phyloP scores from a whole-genome alignment of 2,113 vertebrate genomes.

The Cygnus buccinator region DNA sequence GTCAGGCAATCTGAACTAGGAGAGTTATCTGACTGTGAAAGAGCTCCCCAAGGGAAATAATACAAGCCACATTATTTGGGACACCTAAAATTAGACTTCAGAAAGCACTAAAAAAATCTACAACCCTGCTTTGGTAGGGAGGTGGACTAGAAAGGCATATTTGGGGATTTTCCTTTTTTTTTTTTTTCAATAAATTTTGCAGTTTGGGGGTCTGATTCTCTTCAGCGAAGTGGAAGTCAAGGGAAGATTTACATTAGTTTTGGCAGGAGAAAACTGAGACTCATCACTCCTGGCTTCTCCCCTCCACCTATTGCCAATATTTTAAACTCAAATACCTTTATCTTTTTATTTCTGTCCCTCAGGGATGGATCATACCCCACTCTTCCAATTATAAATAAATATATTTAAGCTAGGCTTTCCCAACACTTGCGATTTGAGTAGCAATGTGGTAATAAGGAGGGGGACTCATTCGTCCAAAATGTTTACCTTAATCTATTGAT shows the following conservation, averaged over 20 bases:
- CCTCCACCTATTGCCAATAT: background rate
- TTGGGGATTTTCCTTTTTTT: background rate
- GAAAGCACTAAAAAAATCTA: background rate
- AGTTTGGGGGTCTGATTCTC: background rate
- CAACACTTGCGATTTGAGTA: background rate
- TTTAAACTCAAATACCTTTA: background rate
- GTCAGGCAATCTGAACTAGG: conserved; percentile 4
- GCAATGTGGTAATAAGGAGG: background rate
- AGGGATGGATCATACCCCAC: background rate
- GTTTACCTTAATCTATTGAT: background rate
- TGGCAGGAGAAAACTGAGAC: background rate
- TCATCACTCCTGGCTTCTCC: background rate
- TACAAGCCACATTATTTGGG: conserved; percentile 53
- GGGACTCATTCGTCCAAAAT: background rate
- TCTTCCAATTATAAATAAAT: background rate
- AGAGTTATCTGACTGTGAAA: conserved; percentile 24
- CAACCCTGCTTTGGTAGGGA: conserved; percentile 29
- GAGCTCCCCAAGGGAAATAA: conserved; percentile 45
- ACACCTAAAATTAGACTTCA: conserved; percentile 62
- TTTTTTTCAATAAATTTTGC: background rate
- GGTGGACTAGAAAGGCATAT: conserved; percentile 14
- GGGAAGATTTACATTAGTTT: background rate
- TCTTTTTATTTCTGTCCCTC: background rate
- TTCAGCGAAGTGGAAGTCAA: background rate
- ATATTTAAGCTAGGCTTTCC: background rate